These are phyloP conservation scores for Callinectes sapidus DNA, from an alignment of 2,888 invertebrate genomes.

Conservation along the genomic window DNA sequence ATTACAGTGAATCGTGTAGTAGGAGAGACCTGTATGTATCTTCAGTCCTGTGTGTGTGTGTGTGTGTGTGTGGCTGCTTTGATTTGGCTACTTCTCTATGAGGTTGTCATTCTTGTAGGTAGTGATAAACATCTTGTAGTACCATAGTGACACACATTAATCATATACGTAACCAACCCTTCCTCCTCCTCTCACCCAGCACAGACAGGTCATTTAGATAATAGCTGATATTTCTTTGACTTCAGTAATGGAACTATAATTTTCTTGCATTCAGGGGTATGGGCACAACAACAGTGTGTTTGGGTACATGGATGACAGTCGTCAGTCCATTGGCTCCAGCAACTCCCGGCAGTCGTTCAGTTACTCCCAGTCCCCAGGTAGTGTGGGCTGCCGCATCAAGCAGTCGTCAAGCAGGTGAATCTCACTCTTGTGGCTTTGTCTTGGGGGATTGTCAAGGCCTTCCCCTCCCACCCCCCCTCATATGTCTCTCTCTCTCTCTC, in stretches of 20 bases:
- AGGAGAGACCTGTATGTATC: too few species aligned
- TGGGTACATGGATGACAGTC: conserved; percentile 63
- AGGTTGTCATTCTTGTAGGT: too few species aligned
- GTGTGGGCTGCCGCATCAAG: conserved; percentile 29
- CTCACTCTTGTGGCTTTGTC: not conserved
- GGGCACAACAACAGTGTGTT: conserved; percentile 59
- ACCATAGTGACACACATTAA: too few species aligned
- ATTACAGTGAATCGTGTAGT: too few species aligned
- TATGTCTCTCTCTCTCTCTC: not conserved
- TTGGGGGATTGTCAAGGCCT: not conserved
- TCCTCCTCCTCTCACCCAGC: not conserved
- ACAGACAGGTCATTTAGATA: not conserved
- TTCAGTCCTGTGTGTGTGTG: too few species aligned
- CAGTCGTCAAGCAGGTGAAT: conserved; percentile 49
- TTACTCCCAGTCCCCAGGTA: conserved; percentile 49
- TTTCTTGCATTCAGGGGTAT: conserved; percentile 18
- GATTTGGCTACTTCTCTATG: too few species aligned
- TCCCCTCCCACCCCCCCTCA: not conserved
- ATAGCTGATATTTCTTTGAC: not conserved
- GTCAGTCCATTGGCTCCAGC: conserved; percentile 55
- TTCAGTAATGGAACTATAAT: not conserved
- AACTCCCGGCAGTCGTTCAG: conserved; percentile 42
- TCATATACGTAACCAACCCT: not conserved
- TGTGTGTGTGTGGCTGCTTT: too few species aligned
- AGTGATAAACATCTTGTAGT: too few species aligned